phyloP scores from a whole-genome alignment of 2,113 vertebrate genomes.

The Plecturocebus donacophilus region DNA sequence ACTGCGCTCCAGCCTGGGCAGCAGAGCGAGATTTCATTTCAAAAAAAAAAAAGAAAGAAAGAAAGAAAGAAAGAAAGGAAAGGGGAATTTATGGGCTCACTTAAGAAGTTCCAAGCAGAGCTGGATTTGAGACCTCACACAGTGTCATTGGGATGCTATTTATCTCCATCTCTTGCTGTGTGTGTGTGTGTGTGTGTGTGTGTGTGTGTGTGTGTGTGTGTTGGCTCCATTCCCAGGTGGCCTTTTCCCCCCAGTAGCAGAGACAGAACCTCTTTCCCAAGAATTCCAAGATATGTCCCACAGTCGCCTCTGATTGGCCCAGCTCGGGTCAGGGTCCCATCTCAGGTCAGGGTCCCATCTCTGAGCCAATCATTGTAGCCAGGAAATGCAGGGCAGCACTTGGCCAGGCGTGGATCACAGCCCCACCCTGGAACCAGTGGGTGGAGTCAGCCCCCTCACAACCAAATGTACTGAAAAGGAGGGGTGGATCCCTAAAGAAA shows the following conservation, averaged over 20 bases:
- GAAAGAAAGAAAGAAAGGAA: not conserved
- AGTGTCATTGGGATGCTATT: not conserved
- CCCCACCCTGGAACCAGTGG: not conserved
- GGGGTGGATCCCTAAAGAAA: not conserved
- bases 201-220: not conserved
- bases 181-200: not conserved
- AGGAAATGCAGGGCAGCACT: not conserved
- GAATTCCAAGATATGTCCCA: not conserved
- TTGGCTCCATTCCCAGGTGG: not conserved
- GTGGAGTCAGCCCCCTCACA: not conserved
- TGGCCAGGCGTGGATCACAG: not conserved
- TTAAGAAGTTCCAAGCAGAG: not conserved
- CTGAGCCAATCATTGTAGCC: not conserved
- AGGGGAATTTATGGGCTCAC: not conserved
- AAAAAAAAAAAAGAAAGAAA: too few species aligned
- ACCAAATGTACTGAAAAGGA: too few species aligned
- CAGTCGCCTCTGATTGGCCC: not conserved
- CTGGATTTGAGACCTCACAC: not conserved
- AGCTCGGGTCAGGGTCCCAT: not conserved
- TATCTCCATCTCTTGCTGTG: not conserved
- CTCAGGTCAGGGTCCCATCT: not conserved
- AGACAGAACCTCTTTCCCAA: not conserved
- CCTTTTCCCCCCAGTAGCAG: not conserved
- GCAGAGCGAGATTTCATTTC: too few species aligned
- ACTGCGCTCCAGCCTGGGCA: too few species aligned